Percentiles rank a stretch among this genome's conserved stretches.
phyloP scores from a whole-genome alignment of 2,113 vertebrate genomes.

The Gallinago media region DNA sequence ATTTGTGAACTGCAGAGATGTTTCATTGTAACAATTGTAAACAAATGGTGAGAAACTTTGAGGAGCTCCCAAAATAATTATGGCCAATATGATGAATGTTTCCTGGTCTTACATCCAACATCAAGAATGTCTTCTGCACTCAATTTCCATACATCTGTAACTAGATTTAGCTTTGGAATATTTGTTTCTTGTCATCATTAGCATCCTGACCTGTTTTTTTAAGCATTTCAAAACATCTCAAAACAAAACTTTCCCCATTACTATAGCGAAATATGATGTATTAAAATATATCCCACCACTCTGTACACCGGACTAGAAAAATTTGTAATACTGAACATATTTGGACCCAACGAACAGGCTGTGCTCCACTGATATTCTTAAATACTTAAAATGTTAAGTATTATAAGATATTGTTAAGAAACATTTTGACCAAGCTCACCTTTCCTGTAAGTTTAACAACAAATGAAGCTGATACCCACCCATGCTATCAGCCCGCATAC shows the following conservation, averaged over 20 bases:
- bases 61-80: background rate
- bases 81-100: background rate
- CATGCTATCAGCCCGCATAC: background rate
- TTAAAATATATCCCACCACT: background rate
- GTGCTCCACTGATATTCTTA: background rate
- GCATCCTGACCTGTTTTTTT: background rate
- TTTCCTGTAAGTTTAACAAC: background rate
- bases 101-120: background rate
- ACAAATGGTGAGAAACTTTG: background rate
- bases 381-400: background rate
- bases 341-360: background rate
- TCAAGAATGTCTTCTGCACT: background rate
- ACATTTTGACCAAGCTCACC: background rate
- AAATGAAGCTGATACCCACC: background rate
- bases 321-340: background rate
- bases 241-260: background rate
- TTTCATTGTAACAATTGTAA: background rate
- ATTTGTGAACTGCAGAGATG: background rate
- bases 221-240: background rate
- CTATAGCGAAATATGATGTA: rapidly evolving
- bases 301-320: background rate
- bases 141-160: background rate
- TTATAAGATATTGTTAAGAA: background rate
- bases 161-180: background rate
- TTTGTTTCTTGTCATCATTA: background rate